phyloP scores from a whole-genome alignment of 2,113 vertebrate genomes.

The Megaceryle torquata region DNA sequence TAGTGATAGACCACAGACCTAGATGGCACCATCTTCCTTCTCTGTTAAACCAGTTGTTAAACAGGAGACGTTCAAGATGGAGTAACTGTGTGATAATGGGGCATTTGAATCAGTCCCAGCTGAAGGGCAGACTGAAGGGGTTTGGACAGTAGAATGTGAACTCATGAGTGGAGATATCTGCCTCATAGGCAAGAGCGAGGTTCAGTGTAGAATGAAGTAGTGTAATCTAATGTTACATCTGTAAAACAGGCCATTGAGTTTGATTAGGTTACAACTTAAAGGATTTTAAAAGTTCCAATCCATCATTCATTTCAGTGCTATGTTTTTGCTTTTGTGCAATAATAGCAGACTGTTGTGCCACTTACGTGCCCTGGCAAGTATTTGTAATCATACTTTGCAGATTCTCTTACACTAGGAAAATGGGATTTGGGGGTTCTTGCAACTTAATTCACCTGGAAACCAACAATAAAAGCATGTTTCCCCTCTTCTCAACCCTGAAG shows the following conservation, averaged over 20 bases:
- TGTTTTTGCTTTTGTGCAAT: not conserved
- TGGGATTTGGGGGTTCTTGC: not conserved
- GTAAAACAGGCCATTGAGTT: not conserved
- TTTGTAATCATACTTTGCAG: not conserved
- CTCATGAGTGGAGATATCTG: not conserved
- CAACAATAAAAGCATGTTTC: not conserved
- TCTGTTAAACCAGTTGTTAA: not conserved
- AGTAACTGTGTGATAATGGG: not conserved
- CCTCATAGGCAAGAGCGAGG: not conserved
- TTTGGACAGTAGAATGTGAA: not conserved
- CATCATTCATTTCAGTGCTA: not conserved
- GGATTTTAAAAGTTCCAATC: not conserved
- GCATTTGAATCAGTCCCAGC: not conserved
- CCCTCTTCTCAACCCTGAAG: not conserved
- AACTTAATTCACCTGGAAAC: not conserved
- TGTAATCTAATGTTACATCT: not conserved
- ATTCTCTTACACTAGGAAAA: not conserved
- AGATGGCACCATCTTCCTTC: not conserved
- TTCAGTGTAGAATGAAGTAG: not conserved
- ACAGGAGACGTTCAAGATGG: not conserved
- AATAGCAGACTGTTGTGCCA: not conserved
- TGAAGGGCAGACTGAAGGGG: not conserved
- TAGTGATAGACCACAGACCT: not conserved
- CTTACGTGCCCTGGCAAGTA: not conserved
- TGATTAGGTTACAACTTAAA: not conserved